Percentiles rank a stretch among this genome's conserved stretches.
phyloP scores from a whole-genome alignment of 2,797 vertebrate genomes.

The Dendrocincla fuliginosa region DNA sequence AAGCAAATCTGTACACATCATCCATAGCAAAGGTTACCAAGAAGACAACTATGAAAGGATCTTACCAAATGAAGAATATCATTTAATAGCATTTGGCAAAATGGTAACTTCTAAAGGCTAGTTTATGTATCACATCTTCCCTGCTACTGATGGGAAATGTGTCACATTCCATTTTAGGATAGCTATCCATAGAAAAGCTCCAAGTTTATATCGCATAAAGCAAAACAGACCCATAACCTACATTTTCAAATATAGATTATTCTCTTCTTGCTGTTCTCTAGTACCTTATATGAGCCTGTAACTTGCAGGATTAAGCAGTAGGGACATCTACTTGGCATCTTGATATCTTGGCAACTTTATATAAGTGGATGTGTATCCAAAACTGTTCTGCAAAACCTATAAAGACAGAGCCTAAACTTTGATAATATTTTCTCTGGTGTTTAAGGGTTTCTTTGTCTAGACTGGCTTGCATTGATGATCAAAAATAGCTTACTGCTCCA shows the following conservation, averaged over 20 bases:
- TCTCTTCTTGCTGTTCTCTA: neutral
- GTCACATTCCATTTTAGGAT: neutral
- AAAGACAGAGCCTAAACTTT: neutral
- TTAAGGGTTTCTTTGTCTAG: neutral
- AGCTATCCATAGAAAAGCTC: neutral
- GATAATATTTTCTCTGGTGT: neutral
- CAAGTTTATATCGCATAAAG: neutral
- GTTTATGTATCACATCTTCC: neutral
- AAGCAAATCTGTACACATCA: neutral
- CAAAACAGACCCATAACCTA: neutral
- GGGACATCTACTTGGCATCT: accelerated
- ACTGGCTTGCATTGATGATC: accelerated
- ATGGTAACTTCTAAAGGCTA: accelerated
- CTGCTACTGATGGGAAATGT: accelerated
- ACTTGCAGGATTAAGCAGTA: neutral
- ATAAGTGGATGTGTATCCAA: accelerated
- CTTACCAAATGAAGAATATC: neutral
- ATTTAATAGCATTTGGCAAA: neutral
- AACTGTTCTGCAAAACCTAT: neutral
- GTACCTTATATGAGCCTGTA: accelerated
- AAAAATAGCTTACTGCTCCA: neutral
- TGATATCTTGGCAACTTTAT: neutral
- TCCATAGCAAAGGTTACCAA: neutral
- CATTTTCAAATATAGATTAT: accelerated
- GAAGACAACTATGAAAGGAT: neutral